Percentiles rank a stretch among this genome's conserved stretches.
Conservation (phyloP, 2,113 vertebrate genomes). For the cat (Felis catus) region DNA sequence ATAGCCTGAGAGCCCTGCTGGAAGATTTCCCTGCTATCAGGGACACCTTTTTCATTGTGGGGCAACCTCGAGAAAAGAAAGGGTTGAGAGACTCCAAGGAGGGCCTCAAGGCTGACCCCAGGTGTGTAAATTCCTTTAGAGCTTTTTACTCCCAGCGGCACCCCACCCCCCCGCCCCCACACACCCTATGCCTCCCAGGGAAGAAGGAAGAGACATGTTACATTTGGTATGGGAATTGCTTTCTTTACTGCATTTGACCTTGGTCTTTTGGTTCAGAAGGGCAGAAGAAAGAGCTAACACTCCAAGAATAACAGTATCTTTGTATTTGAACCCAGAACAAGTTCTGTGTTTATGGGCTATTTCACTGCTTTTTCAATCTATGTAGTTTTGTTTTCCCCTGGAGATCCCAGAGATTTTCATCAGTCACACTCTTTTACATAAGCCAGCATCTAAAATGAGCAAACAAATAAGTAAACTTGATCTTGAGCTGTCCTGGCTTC, state of each 20-base stretch:
- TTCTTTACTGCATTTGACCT: not conserved
- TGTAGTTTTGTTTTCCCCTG: constrained; percentile 36
- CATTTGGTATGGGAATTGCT: not conserved
- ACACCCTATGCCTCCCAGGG: not conserved
- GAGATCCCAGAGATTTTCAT: constrained; percentile 28
- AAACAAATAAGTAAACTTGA: constrained; percentile 52
- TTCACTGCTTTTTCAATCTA: constrained; percentile 31
- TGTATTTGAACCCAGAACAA: constrained; percentile 48
- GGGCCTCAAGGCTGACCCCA: constrained; percentile 75
- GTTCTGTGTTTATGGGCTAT: constrained; percentile 30
- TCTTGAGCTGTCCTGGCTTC: constrained; percentile 38
- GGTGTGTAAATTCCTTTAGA: constrained; percentile 65
- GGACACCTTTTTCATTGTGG: constrained; percentile 83
- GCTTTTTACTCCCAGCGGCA: not conserved
- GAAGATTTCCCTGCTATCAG: constrained; percentile 80
- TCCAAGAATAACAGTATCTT: constrained; percentile 23
- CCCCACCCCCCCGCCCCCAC: fast-evolving
- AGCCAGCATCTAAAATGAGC: constrained; percentile 50
- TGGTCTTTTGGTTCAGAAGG: not conserved
- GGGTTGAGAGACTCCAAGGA: constrained; percentile 64
- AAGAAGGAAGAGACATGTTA: not conserved
- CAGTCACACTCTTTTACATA: constrained; percentile 37
- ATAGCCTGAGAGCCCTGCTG: constrained; percentile 81
- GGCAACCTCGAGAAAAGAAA: constrained; percentile 73
- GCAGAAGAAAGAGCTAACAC: constrained; percentile 17